Evolutionary conservation across 2,797 vertebrate genomes (phyloP), one percentile per base, ranked within the genome.

Genomic region (Telmatherina bonti): DNA sequence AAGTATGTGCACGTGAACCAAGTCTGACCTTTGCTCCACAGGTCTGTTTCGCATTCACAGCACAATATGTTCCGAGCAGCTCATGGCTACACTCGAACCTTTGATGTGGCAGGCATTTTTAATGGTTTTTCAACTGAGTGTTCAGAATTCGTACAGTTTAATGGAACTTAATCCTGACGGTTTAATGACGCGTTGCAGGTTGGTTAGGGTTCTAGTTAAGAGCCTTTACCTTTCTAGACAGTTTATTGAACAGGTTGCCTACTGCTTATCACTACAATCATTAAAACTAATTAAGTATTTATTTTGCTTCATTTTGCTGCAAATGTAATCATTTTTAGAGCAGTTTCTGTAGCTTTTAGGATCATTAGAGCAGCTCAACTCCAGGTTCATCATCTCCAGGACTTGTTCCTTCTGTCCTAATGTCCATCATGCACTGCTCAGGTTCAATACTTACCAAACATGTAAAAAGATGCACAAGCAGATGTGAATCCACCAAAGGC

Each of bases 361-460:
- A 52, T 26, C 24, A 27, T 15, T 24, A 26, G 13, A 36, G 3
- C 10, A 36, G 35, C 10, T 11, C 35, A 85, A 68, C 66, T 81
- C 65, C 43, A 74, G 70, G 75, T 76, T 60, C 77, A 84, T 49
- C 72, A 69, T 81, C 66, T 62, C 49, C 35, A 62, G 60, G 56
- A 52, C 59, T 33, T 35, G 11, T 64, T 74, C 31, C 43, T 70
- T 66, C 78, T 47, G 67, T 56, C 35, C 12, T 16, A 66, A 75
- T 80, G 90, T 90, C 84, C 78, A 89, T 91, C 88, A 87, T 63
- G 76, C 72, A 77, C 70, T 63, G 9, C 38, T 74, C 45, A 52
- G 70, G 58, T 69, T 62, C 77, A 53, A 77, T 74, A 66, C 47
- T 63, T 52, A 45, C n/a, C 47, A 38, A 22, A 54, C 66, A 70